Percentiles rank a stretch among this genome's conserved stretches.
Conservation (phyloP, 2,888 invertebrate species). For the Patella caerulea region DNA sequence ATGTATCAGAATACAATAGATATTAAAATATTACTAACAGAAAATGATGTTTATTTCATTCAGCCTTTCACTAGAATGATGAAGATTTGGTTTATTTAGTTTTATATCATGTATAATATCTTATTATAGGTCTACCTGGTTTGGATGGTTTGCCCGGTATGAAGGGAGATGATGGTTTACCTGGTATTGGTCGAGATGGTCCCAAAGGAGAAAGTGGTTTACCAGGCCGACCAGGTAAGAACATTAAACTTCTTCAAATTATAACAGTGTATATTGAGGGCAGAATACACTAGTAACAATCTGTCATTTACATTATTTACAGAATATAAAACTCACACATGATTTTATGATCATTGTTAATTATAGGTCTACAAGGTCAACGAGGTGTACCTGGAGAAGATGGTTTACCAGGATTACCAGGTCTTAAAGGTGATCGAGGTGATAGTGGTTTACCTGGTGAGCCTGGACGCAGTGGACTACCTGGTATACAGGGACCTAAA, state of each 20-base stretch:
- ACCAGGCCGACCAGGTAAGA: constrained; percentile 63
- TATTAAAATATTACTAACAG: too few relatives aligned
- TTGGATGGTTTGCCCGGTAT: constrained; percentile 60
- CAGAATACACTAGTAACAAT: too few relatives aligned
- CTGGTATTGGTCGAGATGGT: constrained; percentile 60
- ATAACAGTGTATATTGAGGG: too few relatives aligned
- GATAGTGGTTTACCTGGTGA: constrained; percentile 19
- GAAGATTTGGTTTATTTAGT: too few relatives aligned
- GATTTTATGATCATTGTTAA: too few relatives aligned
- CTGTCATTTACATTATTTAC: too few relatives aligned
- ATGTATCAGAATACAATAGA: too few relatives aligned
- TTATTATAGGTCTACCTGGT: constrained; percentile 47
- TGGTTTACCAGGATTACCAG: constrained; percentile 60
- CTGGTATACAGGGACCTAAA: constrained; percentile 58
- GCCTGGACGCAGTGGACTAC: constrained; percentile 55
- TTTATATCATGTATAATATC: too few relatives aligned
- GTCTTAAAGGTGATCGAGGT: constrained; percentile 58
- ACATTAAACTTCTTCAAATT: neutral
- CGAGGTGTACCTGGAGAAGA: constrained; percentile 49
- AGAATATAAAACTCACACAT: too few relatives aligned
- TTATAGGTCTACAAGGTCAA: constrained; percentile 42
- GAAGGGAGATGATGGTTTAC: constrained; percentile 54
- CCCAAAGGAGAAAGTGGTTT: constrained; percentile 68
- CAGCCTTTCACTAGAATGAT: too few relatives aligned
- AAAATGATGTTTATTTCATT: too few relatives aligned